A percentile compares a stretch with the other conserved stretches of the same genome.
These are phyloP conservation scores for Periophthalmus magnuspinnatus DNA, from an alignment of 2,797 vertebrate genomes.

Conservation along the genomic window DNA sequence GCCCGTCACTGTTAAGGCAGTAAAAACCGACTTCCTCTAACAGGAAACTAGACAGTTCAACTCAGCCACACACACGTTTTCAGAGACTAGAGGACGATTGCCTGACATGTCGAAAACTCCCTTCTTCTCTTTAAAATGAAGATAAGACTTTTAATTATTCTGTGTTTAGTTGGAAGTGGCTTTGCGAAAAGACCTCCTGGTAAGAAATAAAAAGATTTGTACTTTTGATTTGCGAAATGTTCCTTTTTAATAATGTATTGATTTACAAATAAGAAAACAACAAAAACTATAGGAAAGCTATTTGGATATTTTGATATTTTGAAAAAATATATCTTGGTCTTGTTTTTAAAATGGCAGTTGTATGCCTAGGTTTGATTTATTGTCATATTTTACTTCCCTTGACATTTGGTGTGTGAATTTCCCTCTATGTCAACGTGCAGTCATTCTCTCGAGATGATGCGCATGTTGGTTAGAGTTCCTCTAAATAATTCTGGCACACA, in stretches of 20 bases:
- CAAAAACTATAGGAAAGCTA: neutral
- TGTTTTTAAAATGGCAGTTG: neutral
- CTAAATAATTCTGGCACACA: neutral
- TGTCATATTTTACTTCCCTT: neutral
- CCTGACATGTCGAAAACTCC: neutral
- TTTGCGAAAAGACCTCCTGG: neutral
- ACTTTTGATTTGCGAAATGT: neutral
- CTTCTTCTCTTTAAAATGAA: neutral
- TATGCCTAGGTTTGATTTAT: neutral
- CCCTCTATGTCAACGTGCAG: neutral
- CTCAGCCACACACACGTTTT: neutral
- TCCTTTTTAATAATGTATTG: neutral
- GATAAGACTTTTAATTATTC: neutral
- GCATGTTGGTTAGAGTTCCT: neutral
- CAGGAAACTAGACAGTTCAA: constrained; percentile 1
- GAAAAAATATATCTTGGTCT: too few relatives aligned
- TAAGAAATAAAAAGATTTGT: neutral
- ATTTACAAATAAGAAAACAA: neutral
- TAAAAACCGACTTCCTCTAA: neutral
- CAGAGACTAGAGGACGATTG: neutral
- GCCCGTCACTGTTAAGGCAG: too few relatives aligned
- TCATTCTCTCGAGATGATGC: neutral
- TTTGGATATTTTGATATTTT: neutral
- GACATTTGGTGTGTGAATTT: neutral
- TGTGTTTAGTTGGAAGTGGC: constrained; percentile 4